Evolutionary conservation across 2,113 vertebrate species (phyloP).

Genomic region (Syngnathus scovelli): DNA sequence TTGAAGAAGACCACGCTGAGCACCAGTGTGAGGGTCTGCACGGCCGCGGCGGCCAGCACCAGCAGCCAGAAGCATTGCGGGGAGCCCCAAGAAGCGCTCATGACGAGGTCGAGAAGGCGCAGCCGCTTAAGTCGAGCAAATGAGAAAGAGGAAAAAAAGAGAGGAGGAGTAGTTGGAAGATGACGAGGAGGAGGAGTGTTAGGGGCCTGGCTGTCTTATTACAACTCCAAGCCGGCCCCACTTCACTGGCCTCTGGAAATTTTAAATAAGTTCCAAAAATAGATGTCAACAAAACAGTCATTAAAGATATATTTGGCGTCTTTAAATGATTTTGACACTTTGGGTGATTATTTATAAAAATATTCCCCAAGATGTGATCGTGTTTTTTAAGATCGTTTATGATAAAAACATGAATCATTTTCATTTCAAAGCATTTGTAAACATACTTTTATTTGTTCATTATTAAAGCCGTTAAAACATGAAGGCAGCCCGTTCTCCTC

Average conservation of each 20-base stretch:
- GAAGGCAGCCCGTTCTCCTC: too few relatives aligned
- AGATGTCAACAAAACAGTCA: too few relatives aligned
- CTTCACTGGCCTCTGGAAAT: neutral
- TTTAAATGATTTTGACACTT: too few relatives aligned
- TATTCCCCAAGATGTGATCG: too few relatives aligned
- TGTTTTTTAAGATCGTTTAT: too few relatives aligned
- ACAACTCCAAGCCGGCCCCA: constrained; percentile 5
- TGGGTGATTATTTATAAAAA: too few relatives aligned
- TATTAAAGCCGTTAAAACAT: too few relatives aligned
- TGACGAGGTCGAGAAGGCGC: neutral
- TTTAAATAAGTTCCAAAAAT: too few relatives aligned
- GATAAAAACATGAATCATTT: too few relatives aligned
- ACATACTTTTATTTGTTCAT: too few relatives aligned
- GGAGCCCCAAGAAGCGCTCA: constrained; percentile 43
- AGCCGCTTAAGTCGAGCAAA: neutral
- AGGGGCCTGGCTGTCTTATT: constrained; percentile 31
- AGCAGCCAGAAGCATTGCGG: constrained; percentile 65
- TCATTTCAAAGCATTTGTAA: too few relatives aligned
- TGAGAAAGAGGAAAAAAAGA: neutral
- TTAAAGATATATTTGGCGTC: too few relatives aligned
- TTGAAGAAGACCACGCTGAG: constrained; percentile 83
- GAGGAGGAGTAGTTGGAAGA: neutral
- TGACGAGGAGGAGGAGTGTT: constrained; percentile 21
- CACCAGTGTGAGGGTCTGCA: constrained; percentile 76
- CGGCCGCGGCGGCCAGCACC: constrained; percentile 64